These are phyloP conservation scores for Panurus biarmicus DNA, from an alignment of 2,113 vertebrate species.

Conservation along the genomic window DNA sequence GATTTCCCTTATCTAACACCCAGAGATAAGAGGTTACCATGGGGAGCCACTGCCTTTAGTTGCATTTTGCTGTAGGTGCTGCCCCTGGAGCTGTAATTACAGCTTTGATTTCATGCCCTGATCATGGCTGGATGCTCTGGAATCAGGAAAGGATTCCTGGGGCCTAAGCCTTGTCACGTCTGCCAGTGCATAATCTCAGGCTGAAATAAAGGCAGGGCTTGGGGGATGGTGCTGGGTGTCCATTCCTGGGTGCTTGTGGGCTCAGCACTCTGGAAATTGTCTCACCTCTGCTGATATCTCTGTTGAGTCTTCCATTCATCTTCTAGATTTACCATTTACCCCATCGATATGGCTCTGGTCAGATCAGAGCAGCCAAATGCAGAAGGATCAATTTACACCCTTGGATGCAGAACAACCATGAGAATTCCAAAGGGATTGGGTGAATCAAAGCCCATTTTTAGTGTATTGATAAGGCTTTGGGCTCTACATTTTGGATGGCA, in stretches of 20 bases:
- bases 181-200: neutral
- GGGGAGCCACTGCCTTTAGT: neutral
- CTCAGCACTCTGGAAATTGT: neutral
- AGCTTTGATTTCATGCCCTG: neutral
- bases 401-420: neutral
- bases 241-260: neutral
- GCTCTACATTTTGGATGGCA: neutral
- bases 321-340: neutral
- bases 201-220: neutral
- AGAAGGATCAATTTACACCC: neutral
- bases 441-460: neutral
- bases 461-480: neutral
- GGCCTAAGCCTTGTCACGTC: neutral
- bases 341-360: neutral
- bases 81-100: neutral
- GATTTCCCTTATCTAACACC: neutral
- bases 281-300: neutral
- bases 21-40: neutral
- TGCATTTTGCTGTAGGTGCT: neutral
- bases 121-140: neutral
- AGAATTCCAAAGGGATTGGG: accelerated
- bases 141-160: neutral
- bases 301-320: neutral
- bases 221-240: neutral
- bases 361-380: neutral